Percentiles rank a stretch among this genome's conserved stretches.
Evolutionary conservation across 2,888 invertebrate species (phyloP).

Genomic region (Napeogenes inachia): DNA sequence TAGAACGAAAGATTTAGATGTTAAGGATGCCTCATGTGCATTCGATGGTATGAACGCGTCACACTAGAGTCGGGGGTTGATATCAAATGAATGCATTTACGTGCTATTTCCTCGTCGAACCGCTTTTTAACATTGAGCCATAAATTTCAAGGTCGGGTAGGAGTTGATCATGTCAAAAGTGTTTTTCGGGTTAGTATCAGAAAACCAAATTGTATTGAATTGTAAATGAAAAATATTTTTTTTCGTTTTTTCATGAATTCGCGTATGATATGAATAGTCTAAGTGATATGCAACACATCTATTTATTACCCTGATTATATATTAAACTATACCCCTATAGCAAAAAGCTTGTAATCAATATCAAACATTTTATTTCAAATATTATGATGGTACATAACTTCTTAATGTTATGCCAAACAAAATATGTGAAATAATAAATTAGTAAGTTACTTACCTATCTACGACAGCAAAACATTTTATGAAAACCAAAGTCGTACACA

Average conservation of each 20-base stretch:
- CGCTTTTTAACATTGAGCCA: constrained; percentile 25
- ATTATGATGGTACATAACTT: no score
- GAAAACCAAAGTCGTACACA: constrained; percentile 1
- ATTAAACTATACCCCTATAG: no score
- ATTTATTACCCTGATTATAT: no score
- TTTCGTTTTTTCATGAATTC: no score
- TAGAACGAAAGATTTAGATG: background rate
- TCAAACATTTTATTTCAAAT: no score
- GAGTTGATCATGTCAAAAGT: constrained; percentile 4
- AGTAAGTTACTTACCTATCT: no score
- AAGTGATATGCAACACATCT: no score
- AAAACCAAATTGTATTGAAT: background rate
- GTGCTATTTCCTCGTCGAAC: constrained; percentile 28
- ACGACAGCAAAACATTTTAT: background rate
- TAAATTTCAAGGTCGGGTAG: constrained; percentile 30
- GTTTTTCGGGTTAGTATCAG: background rate
- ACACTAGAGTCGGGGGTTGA: constrained; percentile 52
- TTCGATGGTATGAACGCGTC: constrained; percentile 47
- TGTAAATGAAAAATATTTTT: background rate
- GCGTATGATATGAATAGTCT: no score
- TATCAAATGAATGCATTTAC: constrained; percentile 56
- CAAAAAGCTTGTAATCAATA: no score
- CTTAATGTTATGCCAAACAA: no score
- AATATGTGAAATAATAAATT: no score
- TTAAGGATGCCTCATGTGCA: constrained; percentile 13